Conservation (phyloP, 2,888 invertebrate genomes). For the Sipha maydis region DNA sequence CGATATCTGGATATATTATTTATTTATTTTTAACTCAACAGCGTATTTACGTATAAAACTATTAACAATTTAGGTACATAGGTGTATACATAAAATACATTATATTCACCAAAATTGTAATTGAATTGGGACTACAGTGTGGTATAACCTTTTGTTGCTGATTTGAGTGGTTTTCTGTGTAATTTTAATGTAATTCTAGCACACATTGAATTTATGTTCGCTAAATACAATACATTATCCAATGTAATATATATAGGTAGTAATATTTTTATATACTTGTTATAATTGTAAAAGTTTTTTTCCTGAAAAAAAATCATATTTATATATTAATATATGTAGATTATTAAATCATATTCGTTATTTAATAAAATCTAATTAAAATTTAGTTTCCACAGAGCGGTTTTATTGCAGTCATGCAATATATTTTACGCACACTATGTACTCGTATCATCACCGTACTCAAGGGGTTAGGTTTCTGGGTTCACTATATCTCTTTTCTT, state of each 20-base stretch:
- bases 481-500: too few relatives aligned
- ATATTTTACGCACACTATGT: too few relatives aligned
- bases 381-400: too few relatives aligned
- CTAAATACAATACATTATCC: background rate
- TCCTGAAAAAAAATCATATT: background rate
- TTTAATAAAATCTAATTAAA: background rate
- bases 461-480: too few relatives aligned
- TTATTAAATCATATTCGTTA: background rate
- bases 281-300: background rate
- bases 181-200: background rate
- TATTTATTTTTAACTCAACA: background rate
- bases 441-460: too few relatives aligned
- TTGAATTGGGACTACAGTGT: constrained; percentile 2
- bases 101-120: background rate
- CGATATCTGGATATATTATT: background rate
- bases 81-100: background rate
- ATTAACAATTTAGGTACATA: background rate
- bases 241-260: background rate
- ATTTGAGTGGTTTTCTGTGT: constrained; percentile 35
- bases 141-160: background rate
- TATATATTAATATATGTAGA: background rate
- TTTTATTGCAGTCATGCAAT: too few relatives aligned
- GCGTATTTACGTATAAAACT: background rate
- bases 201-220: background rate
- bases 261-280: background rate